Base-by-base conservation (phyloP, 2,888 invertebrate species). In the Mesorhabditis belari region DNA sequence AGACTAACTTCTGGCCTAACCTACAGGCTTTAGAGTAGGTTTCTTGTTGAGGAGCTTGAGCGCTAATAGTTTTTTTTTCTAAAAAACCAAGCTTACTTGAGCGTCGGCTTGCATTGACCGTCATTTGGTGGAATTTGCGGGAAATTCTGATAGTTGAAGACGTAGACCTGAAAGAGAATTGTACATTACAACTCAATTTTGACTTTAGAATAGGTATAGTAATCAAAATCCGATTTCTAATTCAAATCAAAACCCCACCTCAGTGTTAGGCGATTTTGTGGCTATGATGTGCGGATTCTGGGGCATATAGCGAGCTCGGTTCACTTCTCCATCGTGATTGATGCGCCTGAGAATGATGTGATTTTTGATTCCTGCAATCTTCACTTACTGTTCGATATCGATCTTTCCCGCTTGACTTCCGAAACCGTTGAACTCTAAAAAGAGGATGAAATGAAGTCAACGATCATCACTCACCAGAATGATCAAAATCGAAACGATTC, bases 201-300 rank as follows among this genome's bases (percentile, higher is more conserved):
- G n/a, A n/a, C n/a, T n/a, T n/a, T n/a, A n/a, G n/a, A n/a, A n/a
- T n/a, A n/a, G n/a, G n/a, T n/a, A n/a, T n/a, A n/a, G n/a, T n/a
- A n/a, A n/a, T n/a, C n/a, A n/a, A n/a, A n/a, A n/a, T n/a, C n/a
- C n/a, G 9, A 44, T 9, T n/a, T 12, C 44, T 12, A n/a, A 9
- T 44, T 12, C 12, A 44, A 44, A 51, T n/a, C 6, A 21, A 6
- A 51, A 51, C 9, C 51, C 19, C 21, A 54, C 96, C 85, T 98
- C 96, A 67, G 94, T 93, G 0, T 94, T 94, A 0, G 96, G 96
- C 1, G 96, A 96, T 84, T 98, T 98, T 0, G 96, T 98, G 17
- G 96, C 96, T 75, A 98, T 95, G 49, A 98, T 93, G 80, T 93
- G 93, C 0, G 96, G 95, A 84, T 96, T 98, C 84, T 98, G 96